Base-by-base conservation (phyloP, 2,888 invertebrate genomes). In the Sceliomorpha sp. region DNA sequence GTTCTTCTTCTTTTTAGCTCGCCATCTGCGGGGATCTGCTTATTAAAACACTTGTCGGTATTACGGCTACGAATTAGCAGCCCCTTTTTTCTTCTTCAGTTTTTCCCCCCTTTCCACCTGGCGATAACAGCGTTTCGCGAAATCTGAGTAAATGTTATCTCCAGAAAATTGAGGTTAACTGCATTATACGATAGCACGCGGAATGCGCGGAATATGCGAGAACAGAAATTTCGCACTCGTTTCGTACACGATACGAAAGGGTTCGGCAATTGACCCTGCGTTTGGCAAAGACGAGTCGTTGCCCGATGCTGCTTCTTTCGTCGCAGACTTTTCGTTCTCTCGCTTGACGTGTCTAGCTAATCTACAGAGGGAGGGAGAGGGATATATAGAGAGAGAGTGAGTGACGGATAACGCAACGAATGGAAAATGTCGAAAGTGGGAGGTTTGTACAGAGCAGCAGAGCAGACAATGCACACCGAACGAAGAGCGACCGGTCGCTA, bases 401-500 rank as follows among this genome's bases (percentile, higher is more conserved):
- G 45, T 37, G 72, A 68, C 50, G 55, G 60, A 58, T 66, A n/a
- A 64, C 53, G 68, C 58, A 66, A 34, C 58, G 70, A 64, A 70
- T 71, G 73, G 73, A 76, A 79, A 76, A 75, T 69, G 73, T 75
- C 68, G 75, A 76, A 76, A 77, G 70, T 74, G 62, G 72, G 59
- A 67, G 77, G 81, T 81, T 78, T 81, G 80, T 82, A 76, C 73
- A 78, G 82, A 83, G 79, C 77, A 82, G 77, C 72, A 66, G 78
- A 81, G 79, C 79, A 81, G 82, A 81, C 82, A 83, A 81, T 82
- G 79, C 81, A 82, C 75, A 78, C 74, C 55, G 64, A 40, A 39
- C 17, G 67, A 67, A 56, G 79, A 76, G 78, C 82, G 79, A 79
- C 77, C 79, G 83, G 79, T 85, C 83, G 86, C 86, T 84, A 86